These are phyloP conservation scores for Vanessa cardui DNA, from an alignment of 2,888 invertebrate species.

Conservation along the genomic window DNA sequence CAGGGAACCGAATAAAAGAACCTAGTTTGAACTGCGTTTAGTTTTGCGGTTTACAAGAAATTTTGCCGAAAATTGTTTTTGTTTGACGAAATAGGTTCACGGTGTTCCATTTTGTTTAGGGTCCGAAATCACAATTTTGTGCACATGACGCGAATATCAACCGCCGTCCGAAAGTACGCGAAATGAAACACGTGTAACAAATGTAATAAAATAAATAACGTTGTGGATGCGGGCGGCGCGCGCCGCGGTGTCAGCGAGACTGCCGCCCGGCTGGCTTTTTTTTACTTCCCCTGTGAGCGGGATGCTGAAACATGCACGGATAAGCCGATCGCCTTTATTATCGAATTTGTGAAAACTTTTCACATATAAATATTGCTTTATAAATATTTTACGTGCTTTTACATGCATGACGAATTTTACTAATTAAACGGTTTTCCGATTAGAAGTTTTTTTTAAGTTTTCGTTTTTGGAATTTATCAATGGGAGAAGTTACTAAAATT, in stretches of 20 bases:
- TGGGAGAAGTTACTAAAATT: not conserved
- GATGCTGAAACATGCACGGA: slow-evolving; percentile 64
- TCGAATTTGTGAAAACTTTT: slow-evolving; percentile 42
- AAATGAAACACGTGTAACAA: slow-evolving; percentile 76
- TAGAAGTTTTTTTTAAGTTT: not conserved
- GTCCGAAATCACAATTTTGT: slow-evolving; percentile 79
- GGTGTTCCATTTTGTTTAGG: slow-evolving; percentile 64
- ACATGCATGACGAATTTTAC: not conserved
- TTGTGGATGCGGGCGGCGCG: slow-evolving; percentile 75
- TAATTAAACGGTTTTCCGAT: not conserved
- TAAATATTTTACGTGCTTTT: slow-evolving; percentile 15
- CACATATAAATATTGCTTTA: slow-evolving; percentile 29
- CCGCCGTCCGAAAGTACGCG: slow-evolving; percentile 80
- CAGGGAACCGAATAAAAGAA: slow-evolving; percentile 50
- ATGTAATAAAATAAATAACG: slow-evolving; percentile 74
- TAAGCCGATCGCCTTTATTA: slow-evolving; percentile 45
- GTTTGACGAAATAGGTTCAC: slow-evolving; percentile 55
- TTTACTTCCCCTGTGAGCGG: slow-evolving; percentile 69
- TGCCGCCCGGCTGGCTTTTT: slow-evolving; percentile 64
- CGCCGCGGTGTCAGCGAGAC: slow-evolving; percentile 73
- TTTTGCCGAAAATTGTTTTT: slow-evolving; percentile 66
- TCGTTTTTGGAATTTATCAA: not conserved
- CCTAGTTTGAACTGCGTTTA: slow-evolving; percentile 79
- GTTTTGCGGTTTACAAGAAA: slow-evolving; percentile 61
- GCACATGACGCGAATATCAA: slow-evolving; percentile 68